Conservation (phyloP, 2,113 vertebrate genomes). For the Gasterosteus nipponicus region DNA sequence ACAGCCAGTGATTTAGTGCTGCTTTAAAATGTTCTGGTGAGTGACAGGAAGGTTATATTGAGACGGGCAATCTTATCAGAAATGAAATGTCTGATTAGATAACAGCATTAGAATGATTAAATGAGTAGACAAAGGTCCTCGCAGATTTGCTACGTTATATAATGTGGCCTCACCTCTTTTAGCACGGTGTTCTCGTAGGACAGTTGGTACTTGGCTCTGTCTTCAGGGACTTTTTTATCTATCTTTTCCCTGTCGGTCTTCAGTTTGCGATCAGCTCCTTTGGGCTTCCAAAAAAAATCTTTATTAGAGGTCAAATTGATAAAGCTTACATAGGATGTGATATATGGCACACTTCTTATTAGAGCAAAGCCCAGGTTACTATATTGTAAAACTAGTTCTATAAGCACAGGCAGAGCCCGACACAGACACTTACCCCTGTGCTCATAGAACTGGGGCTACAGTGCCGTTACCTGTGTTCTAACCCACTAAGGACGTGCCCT, state of each 20-base stretch:
- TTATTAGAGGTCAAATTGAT: background rate
- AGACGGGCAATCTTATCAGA: background rate
- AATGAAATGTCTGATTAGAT: constrained; percentile 3
- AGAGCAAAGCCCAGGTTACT: background rate
- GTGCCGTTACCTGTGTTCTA: no score
- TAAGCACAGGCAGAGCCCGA: background rate
- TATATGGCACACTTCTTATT: background rate
- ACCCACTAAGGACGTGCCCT: no score
- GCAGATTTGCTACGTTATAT: background rate
- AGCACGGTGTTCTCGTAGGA: constrained; percentile 92
- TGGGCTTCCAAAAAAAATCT: constrained; percentile 76
- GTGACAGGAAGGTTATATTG: background rate
- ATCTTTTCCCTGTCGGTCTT: constrained; percentile 96
- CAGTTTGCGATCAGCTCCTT: constrained; percentile 96
- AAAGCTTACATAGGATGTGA: background rate
- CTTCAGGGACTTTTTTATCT: constrained; percentile 88
- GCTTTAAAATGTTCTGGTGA: background rate
- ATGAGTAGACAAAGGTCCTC: constrained; percentile 7
- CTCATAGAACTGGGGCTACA: no score
- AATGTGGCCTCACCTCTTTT: constrained; percentile 85
- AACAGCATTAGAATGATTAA: background rate
- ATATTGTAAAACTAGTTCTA: no score
- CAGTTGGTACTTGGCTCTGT: constrained; percentile 93
- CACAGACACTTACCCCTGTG: no score
- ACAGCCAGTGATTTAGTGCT: background rate